A percentile compares a stretch with the other conserved stretches of the same genome.
phyloP scores from a whole-genome alignment of 2,113 vertebrate species.

The human (Homo sapiens) region DNA sequence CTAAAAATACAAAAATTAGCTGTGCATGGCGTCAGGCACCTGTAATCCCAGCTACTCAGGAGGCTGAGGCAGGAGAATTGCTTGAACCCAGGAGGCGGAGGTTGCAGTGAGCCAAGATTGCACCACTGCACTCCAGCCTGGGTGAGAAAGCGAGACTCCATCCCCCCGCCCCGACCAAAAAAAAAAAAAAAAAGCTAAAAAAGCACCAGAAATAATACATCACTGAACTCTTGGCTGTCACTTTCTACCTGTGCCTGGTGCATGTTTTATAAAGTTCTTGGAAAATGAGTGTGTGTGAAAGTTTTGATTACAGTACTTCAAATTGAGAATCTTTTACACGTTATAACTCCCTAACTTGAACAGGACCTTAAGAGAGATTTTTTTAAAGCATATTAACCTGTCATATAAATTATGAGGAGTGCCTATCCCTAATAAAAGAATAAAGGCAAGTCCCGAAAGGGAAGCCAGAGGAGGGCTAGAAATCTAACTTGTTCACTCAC shows the following conservation, averaged over 20 bases:
- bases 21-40: no score
- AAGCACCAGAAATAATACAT: neutral
- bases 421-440: neutral
- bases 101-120: no score
- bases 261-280: neutral
- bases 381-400: conserved; percentile 24
- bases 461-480: neutral
- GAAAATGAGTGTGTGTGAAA: conserved; percentile 19
- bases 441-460: neutral
- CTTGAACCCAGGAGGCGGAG: no score
- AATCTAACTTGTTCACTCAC: no score
- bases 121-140: no score
- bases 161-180: no score
- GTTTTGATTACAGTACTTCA: conserved; percentile 35
- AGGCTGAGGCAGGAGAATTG: no score
- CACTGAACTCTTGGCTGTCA: neutral
- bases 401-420: neutral
- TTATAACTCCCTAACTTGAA: conserved; percentile 39
- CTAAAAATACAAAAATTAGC: no score
- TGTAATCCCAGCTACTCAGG: no score
- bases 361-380: neutral
- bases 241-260: neutral
- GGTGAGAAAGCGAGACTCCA: no score
- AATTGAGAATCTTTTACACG: conserved; percentile 14
- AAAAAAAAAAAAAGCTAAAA: neutral